Evolutionary conservation across 2,888 invertebrate genomes (phyloP), one percentile per base, ranked within the genome.

Genomic region (Drosophila nr. fundita): DNA sequence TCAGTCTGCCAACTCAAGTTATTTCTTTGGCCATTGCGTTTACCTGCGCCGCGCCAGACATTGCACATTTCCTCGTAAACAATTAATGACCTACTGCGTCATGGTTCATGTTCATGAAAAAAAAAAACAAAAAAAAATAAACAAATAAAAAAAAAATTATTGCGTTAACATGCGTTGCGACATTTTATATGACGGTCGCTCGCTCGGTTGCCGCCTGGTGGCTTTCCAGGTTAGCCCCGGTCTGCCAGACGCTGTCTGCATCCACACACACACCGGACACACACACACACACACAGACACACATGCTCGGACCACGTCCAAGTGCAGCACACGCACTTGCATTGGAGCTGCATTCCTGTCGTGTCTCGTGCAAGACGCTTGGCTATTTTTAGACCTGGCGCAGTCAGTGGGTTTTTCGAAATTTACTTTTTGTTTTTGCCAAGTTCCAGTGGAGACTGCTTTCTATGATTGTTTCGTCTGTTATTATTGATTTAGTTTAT

Each of bases 1-100:
- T 65, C 66, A 40, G 38, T 61, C 38, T 45, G 38, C 21, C 29
- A 50, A 59, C 30, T 40, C 34, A 15, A 65, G 52, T 27, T 64
- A 64, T 49, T 49, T 42, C 40, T 40, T 53, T n/a, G 10, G n/a
- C 30, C 30, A 18, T 21, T 57, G 36, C 54, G 18, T 42, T 62
- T 67, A 63, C 66, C 66, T 67, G 24, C 24, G 48, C 63, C 66
- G 36, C 52, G 68, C 66, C 59, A 67, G 65, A 68, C 68, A 57
- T 50, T 72, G 73, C 71, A 55, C 68, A 76, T 70, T 81, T 81
- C 58, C 73, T 61, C 68, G 74, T 78, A 75, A 78, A 80, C 85
- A 87, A 82, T 87, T 85, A 88, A 88, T 88, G 87, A 87, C 88
- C 87, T 85, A 87, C 85, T 88, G 87, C 82, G 84, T 86, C 72